Evolutionary conservation across 2,797 vertebrate genomes (phyloP).

Genomic region (Percopsis omiscomaycus): DNA sequence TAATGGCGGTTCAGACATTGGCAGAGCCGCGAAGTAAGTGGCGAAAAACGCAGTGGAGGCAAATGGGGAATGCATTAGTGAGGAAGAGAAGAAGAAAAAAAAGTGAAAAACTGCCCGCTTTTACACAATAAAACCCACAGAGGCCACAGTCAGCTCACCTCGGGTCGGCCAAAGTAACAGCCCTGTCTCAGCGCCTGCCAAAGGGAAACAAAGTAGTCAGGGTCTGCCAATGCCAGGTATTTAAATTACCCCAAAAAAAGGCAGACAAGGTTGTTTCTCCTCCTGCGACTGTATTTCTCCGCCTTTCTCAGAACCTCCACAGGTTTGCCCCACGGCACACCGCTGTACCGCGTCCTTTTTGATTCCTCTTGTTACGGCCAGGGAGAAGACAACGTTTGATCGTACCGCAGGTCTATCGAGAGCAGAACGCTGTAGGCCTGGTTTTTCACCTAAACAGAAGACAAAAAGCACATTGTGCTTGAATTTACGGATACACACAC

Average conservation of each 20-base stretch:
- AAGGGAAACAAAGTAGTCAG: constrained; percentile 8
- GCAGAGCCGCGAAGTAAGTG: neutral
- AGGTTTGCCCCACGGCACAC: constrained; percentile 27
- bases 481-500: too few relatives aligned
- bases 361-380: constrained; percentile 35
- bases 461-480: too few relatives aligned
- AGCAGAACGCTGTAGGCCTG: neutral
- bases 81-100: too few relatives aligned
- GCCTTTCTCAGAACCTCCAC: constrained; percentile 29
- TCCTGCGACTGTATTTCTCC: constrained; percentile 8
- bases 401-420: neutral
- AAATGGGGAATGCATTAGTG: neutral
- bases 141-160: constrained; percentile 16
- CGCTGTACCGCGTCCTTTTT: constrained; percentile 25
- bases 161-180: constrained; percentile 18
- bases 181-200: constrained; percentile 7
- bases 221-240: constrained; percentile 16
- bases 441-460: too few relatives aligned
- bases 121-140: neutral
- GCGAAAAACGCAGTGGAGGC: neutral
- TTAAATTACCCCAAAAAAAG: neutral
- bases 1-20: constrained; percentile 6
- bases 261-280: constrained; percentile 17
- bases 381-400: neutral
- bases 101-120: constrained; percentile 2